phyloP scores from a whole-genome alignment of 2,797 vertebrate genomes.

The Sphaeramia orbicularis region DNA sequence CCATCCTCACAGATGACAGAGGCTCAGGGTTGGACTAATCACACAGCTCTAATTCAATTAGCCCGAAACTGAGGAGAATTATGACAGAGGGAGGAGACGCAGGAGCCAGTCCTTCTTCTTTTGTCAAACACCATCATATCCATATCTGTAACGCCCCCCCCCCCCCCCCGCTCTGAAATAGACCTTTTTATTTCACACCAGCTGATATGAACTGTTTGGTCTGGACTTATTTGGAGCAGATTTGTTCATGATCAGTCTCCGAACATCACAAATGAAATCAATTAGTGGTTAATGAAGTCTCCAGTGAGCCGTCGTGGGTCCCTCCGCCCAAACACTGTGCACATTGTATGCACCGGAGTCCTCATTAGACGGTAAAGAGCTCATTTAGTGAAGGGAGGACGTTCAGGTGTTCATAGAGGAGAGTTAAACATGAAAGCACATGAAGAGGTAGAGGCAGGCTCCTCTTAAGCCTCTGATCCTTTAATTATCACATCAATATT shows the following conservation, averaged over 20 bases:
- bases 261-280: slow-evolving; percentile 72
- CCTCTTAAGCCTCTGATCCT: slow-evolving; percentile 45
- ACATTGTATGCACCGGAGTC: slow-evolving; percentile 57
- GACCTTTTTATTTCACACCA: slow-evolving; percentile 57
- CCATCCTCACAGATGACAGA: slow-evolving; percentile 19
- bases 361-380: slow-evolving; percentile 58
- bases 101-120: slow-evolving; percentile 58
- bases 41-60: slow-evolving; percentile 74
- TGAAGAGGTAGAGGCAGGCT: slow-evolving; percentile 19
- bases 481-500: slow-evolving; percentile 68
- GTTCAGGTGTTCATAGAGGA: slow-evolving; percentile 30
- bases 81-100: slow-evolving; percentile 41
- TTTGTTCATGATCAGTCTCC: slow-evolving; percentile 64
- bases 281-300: slow-evolving; percentile 79
- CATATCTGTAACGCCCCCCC: too few relatives aligned
- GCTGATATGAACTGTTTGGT: slow-evolving; percentile 53
- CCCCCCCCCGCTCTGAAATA: slow-evolving; percentile 55
- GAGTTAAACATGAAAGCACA: slow-evolving; percentile 27
- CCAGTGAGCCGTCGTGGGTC: slow-evolving; percentile 47
- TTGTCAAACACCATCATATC: slow-evolving; percentile 66
- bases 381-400: slow-evolving; percentile 42
- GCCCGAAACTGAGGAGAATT: slow-evolving; percentile 45
- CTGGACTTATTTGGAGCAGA: slow-evolving; percentile 53
- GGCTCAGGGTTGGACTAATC: slow-evolving; percentile 56
- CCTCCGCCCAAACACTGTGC: slow-evolving; percentile 16